phyloP scores from a whole-genome alignment of 1,140 invertebrate genomes.

The Saccostrea glomerata region DNA sequence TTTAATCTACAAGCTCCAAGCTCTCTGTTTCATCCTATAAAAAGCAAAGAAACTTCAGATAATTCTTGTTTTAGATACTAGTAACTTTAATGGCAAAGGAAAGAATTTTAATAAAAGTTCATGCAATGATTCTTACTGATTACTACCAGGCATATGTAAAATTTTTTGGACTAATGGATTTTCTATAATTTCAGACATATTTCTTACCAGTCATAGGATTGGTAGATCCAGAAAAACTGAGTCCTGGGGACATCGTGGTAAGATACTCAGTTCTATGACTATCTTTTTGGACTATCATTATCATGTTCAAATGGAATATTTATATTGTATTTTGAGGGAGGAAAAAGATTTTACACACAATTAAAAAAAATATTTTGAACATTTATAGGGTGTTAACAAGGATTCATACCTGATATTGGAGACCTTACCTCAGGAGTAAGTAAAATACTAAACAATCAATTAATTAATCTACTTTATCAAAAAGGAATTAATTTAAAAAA shows the following conservation, averaged over 20 bases:
- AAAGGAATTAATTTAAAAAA: too few species aligned
- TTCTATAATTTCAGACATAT: conserved; percentile 88
- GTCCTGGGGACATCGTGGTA: conserved; percentile 96
- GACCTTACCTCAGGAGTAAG: conserved; percentile 96
- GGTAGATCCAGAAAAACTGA: conserved; percentile 97
- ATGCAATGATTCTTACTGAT: not conserved
- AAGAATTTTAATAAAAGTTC: not conserved
- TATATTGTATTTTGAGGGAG: not conserved
- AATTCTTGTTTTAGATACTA: too few species aligned
- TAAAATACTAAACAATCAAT: conserved; percentile 24
- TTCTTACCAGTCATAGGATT: conserved; percentile 99
- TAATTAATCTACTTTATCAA: too few species aligned
- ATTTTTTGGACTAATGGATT: not conserved
- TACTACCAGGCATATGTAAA: not conserved
- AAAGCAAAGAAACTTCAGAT: too few species aligned
- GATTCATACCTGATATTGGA: conserved; percentile 99
- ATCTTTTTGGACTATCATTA: not conserved
- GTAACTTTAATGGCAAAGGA: too few species aligned
- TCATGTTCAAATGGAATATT: not conserved
- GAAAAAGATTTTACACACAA: not conserved
- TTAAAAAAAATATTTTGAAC: not conserved
- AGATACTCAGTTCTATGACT: conserved; percentile 31
- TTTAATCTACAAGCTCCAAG: not conserved
- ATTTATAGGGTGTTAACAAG: conserved; percentile 93
- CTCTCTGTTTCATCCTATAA: too few species aligned